A percentile compares a stretch with the other conserved stretches of the same genome.
phyloP scores from a whole-genome alignment of 2,113 vertebrate species.

The Hiodon alosoides region DNA sequence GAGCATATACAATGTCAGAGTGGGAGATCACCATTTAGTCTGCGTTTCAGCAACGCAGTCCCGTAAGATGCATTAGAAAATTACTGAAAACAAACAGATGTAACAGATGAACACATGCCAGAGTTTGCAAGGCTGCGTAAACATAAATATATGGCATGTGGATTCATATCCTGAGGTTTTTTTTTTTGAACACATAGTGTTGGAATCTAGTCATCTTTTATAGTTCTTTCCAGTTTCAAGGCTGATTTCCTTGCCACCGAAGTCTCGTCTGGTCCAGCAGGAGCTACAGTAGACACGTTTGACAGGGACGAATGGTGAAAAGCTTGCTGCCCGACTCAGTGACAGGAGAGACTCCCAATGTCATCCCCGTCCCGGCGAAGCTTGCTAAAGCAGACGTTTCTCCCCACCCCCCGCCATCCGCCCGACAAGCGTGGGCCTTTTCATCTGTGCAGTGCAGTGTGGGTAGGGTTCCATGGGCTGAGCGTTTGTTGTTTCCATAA shows the following conservation, averaged over 20 bases:
- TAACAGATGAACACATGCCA: slow-evolving; percentile 41
- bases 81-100: neutral
- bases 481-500: neutral
- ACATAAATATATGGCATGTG: slow-evolving; percentile 57
- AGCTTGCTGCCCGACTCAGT: slow-evolving; percentile 35
- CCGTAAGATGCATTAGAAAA: neutral
- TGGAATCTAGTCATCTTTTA: slow-evolving; percentile 27
- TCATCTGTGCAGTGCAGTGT: slow-evolving; percentile 19
- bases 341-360: slow-evolving; percentile 34
- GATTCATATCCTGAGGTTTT: slow-evolving; percentile 41
- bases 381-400: slow-evolving; percentile 24
- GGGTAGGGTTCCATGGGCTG: slow-evolving; percentile 5
- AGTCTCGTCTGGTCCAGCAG: slow-evolving; percentile 37
- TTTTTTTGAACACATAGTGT: slow-evolving; percentile 37
- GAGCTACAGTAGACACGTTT: slow-evolving; percentile 32
- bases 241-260: slow-evolving; percentile 52
- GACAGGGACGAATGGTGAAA: slow-evolving; percentile 34
- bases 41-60: neutral
- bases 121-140: slow-evolving; percentile 43
- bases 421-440: slow-evolving; percentile 15
- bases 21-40: slow-evolving; percentile 29
- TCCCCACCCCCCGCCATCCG: neutral
- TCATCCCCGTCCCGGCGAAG: slow-evolving; percentile 20
- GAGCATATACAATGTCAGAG: slow-evolving; percentile 43
- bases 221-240: slow-evolving; percentile 35